Evolutionary conservation across 1,140 invertebrate genomes (phyloP).

Genomic region (Lepidurus packardi): DNA sequence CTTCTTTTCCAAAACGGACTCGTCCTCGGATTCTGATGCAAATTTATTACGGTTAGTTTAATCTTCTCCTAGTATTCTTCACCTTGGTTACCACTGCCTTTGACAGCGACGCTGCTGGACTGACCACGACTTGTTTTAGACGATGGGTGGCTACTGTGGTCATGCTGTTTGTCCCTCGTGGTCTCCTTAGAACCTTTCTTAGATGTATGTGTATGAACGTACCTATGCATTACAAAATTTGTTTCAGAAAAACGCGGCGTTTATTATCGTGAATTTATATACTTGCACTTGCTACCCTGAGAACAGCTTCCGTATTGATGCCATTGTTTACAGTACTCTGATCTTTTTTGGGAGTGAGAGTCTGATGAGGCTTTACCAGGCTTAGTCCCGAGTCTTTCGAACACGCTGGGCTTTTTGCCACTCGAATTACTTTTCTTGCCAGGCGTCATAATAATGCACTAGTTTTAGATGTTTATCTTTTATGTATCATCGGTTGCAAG

Average conservation of each 20-base stretch:
- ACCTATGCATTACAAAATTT: conserved; percentile 43
- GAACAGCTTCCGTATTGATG: conserved; percentile 65
- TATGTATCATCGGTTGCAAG: not conserved
- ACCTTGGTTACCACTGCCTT: conserved; percentile 23
- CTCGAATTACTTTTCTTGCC: conserved; percentile 27
- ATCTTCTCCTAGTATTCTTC: conserved; percentile 51
- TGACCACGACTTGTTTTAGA: conserved; percentile 11
- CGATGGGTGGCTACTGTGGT: conserved; percentile 22
- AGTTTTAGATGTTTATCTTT: not conserved
- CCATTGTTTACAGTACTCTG: conserved; percentile 65
- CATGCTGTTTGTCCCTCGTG: conserved; percentile 59
- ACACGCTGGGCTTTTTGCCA: conserved; percentile 57
- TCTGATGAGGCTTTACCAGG: conserved; percentile 50
- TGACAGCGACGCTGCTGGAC: not conserved
- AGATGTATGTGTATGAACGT: conserved; percentile 62
- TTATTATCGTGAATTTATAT: conserved; percentile 38
- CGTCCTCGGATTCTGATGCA: conserved; percentile 73
- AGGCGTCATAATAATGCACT: conserved; percentile 31
- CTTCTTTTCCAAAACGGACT: conserved; percentile 68
- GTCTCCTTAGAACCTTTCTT: conserved; percentile 66
- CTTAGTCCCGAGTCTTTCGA: conserved; percentile 69
- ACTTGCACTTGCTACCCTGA: conserved; percentile 67
- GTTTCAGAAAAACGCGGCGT: conserved; percentile 7
- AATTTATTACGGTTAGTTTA: conserved; percentile 66
- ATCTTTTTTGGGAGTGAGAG: conserved; percentile 43